These are phyloP conservation scores for Lemur catta DNA, from an alignment of 2,797 vertebrate genomes.

Conservation along the genomic window DNA sequence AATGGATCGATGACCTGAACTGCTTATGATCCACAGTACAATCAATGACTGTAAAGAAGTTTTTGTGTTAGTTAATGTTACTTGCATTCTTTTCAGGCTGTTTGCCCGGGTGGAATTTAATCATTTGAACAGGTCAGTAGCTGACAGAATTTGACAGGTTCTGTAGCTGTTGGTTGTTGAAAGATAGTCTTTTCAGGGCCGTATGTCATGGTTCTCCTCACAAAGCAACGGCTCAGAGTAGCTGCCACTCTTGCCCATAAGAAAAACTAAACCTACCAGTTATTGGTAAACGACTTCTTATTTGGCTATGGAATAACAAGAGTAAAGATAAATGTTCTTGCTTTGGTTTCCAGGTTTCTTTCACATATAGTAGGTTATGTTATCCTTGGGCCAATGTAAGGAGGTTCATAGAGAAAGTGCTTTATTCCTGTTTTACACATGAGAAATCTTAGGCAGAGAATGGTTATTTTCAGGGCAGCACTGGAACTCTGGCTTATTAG, in stretches of 20 bases:
- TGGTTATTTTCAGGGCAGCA: neutral
- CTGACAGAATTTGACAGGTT: neutral
- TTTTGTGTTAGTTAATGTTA: conserved; percentile 18
- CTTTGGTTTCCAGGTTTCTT: neutral
- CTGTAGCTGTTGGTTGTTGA: neutral
- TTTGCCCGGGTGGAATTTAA: neutral
- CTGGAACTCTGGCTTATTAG: neutral
- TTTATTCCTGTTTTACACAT: neutral
- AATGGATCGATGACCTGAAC: neutral
- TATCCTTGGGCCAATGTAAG: neutral
- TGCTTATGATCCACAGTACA: neutral
- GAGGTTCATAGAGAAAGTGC: neutral
- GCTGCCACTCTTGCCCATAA: neutral
- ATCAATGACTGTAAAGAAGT: neutral
- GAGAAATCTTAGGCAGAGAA: neutral
- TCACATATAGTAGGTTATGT: neutral
- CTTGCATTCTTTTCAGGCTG: neutral
- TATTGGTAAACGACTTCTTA: neutral
- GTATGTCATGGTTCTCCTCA: neutral
- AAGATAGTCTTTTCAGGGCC: neutral
- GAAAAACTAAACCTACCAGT: neutral
- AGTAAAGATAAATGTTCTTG: neutral
- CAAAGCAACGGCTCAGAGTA: neutral
- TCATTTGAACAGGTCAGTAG: neutral
- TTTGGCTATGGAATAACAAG: neutral